Percentiles rank a stretch among this genome's conserved stretches.
phyloP scores from a whole-genome alignment of 2,888 invertebrate species.

The Hesperia comma region DNA sequence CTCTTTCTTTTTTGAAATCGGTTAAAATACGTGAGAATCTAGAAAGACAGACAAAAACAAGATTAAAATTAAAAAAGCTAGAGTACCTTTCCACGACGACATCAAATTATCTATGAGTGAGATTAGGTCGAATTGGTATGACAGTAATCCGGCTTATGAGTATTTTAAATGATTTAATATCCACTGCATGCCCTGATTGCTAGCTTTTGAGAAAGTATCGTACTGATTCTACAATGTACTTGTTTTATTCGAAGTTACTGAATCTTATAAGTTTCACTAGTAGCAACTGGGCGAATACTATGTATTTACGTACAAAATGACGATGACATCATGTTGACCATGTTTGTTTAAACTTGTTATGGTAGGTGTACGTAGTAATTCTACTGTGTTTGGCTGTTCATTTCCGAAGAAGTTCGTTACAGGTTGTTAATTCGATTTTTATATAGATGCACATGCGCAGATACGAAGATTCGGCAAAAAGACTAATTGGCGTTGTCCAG shows the following conservation, averaged over 20 bases:
- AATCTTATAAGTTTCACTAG: neutral
- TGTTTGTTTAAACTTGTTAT: constrained; percentile 28
- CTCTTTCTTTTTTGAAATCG: too few species aligned
- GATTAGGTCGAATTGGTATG: neutral
- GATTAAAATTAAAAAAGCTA: neutral
- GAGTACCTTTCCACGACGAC: constrained; percentile 38
- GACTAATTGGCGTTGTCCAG: too few species aligned
- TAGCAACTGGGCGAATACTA: neutral
- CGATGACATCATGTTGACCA: constrained; percentile 35
- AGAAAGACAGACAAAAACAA: too few species aligned
- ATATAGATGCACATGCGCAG: neutral
- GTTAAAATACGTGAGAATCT: too few species aligned
- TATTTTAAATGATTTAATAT: neutral
- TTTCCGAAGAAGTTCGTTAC: constrained; percentile 11
- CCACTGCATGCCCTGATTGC: neutral
- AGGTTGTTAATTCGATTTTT: neutral
- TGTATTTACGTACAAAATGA: constrained; percentile 28
- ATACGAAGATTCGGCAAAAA: too few species aligned
- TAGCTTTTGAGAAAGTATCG: neutral
- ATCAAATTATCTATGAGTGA: constrained; percentile 25
- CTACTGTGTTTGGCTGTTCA: constrained; percentile 22
- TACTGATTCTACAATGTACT: constrained; percentile 4
- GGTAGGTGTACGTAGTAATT: constrained; percentile 5
- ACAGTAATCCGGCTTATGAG: neutral
- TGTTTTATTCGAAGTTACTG: neutral